Conservation (phyloP, 2,797 vertebrate species). For the Botia kubotai region DNA sequence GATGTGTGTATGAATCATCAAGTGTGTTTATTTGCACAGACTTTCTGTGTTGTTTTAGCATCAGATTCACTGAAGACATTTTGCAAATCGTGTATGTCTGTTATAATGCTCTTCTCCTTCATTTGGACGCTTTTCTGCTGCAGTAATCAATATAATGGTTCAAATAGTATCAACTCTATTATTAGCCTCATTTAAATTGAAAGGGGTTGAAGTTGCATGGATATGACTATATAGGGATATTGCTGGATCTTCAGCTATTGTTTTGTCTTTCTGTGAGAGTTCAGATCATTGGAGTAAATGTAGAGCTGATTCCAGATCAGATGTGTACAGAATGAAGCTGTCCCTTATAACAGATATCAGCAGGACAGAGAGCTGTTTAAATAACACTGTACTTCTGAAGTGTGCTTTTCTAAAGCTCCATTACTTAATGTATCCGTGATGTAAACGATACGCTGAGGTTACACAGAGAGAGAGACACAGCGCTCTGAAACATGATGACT, state of each 20-base stretch:
- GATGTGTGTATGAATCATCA: no score
- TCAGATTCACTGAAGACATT: no score
- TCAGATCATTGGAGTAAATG: not conserved
- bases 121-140: no score
- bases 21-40: no score
- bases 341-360: constrained; percentile 27
- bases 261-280: not conserved
- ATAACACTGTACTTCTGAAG: constrained; percentile 16
- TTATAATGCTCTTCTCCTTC: no score
- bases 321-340: constrained; percentile 25
- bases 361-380: constrained; percentile 23
- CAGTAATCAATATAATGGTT: no score
- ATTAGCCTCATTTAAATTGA: no score
- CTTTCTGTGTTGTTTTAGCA: no score
- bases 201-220: no score
- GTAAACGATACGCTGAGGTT: constrained; percentile 24
- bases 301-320: constrained; percentile 12
- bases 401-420: not conserved
- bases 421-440: constrained; percentile 40
- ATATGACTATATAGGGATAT: not conserved
- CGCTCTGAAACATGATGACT: not conserved
- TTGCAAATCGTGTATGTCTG: no score
- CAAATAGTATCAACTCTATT: no score
- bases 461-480: constrained; percentile 4
- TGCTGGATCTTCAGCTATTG: not conserved